A percentile compares a stretch with the other conserved stretches of the same genome.
phyloP scores from a whole-genome alignment of 2,113 vertebrate genomes.

The Copsychus sechellarum region DNA sequence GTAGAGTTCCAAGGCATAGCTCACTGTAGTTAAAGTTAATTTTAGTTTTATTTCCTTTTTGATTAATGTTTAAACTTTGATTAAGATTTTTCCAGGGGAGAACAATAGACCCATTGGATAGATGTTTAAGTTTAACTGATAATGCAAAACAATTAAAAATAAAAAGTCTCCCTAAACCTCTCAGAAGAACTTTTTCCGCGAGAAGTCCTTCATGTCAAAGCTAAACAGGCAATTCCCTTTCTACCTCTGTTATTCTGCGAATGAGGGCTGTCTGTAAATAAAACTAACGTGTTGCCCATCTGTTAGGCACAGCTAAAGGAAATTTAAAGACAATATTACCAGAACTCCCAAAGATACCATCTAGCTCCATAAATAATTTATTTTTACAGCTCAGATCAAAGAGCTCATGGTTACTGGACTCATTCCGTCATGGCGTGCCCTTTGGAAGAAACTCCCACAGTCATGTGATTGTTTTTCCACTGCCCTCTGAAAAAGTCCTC shows the following conservation, averaged over 20 bases:
- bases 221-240: neutral
- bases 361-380: slow-evolving; percentile 17
- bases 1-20: neutral
- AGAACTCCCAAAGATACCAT: slow-evolving; percentile 18
- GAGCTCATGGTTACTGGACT: neutral
- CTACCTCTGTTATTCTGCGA: neutral
- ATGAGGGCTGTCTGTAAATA: neutral
- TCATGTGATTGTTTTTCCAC: neutral
- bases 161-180: neutral
- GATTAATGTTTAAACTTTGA: slow-evolving; percentile 51
- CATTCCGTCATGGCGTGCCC: neutral
- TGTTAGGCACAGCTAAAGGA: neutral
- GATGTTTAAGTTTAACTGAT: slow-evolving; percentile 4
- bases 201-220: slow-evolving; percentile 4
- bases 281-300: neutral
- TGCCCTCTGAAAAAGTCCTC: neutral
- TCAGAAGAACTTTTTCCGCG: slow-evolving; percentile 13
- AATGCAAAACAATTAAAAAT: neutral
- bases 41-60: slow-evolving; percentile 47
- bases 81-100: slow-evolving; percentile 41
- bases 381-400: slow-evolving; percentile 52
- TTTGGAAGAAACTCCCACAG: neutral
- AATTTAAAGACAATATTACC: slow-evolving; percentile 9
- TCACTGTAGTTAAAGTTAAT: neutral
- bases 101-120: slow-evolving; percentile 26